A percentile compares a stretch with the other conserved stretches of the same genome.
phyloP scores from a whole-genome alignment of 2,797 vertebrate genomes.

The Coregonus suidteri region DNA sequence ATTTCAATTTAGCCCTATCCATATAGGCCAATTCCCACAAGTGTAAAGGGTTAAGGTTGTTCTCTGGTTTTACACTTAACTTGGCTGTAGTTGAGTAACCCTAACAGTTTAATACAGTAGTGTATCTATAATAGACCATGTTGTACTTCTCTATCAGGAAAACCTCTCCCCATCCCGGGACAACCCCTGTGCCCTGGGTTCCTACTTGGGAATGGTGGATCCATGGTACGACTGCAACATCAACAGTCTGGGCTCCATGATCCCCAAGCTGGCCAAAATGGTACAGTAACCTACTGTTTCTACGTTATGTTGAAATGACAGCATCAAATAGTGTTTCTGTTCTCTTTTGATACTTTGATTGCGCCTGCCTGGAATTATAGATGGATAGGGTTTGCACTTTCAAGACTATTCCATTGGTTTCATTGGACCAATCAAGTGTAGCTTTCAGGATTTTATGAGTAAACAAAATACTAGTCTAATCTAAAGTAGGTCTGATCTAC shows the following conservation, averaged over 20 bases:
- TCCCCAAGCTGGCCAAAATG: slow-evolving; percentile 87
- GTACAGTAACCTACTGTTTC: slow-evolving; percentile 63
- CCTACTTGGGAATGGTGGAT: slow-evolving; percentile 87
- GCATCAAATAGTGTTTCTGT: background rate
- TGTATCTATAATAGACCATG: background rate
- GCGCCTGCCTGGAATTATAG: background rate
- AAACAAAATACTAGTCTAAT: background rate
- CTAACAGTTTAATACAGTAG: too few species aligned
- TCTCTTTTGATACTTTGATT: background rate
- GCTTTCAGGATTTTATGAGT: background rate
- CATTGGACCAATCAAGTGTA: background rate
- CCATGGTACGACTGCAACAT: slow-evolving; percentile 91
- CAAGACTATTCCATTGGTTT: background rate
- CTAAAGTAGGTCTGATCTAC: too few species aligned
- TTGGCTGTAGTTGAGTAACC: too few species aligned
- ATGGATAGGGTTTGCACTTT: too few species aligned
- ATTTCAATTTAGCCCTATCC: too few species aligned
- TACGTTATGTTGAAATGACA: background rate
- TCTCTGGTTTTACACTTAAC: too few species aligned
- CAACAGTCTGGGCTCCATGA: slow-evolving; percentile 82
- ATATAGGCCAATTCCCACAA: too few species aligned
- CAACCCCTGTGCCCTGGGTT: slow-evolving; percentile 80
- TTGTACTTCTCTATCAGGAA: slow-evolving; percentile 55
- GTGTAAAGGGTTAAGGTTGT: too few species aligned
- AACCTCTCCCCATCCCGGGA: slow-evolving; percentile 28